Evolutionary conservation across 2,113 vertebrate species (phyloP), one percentile per base, ranked within the genome.

Genomic region (Chloroceryle aenea): DNA sequence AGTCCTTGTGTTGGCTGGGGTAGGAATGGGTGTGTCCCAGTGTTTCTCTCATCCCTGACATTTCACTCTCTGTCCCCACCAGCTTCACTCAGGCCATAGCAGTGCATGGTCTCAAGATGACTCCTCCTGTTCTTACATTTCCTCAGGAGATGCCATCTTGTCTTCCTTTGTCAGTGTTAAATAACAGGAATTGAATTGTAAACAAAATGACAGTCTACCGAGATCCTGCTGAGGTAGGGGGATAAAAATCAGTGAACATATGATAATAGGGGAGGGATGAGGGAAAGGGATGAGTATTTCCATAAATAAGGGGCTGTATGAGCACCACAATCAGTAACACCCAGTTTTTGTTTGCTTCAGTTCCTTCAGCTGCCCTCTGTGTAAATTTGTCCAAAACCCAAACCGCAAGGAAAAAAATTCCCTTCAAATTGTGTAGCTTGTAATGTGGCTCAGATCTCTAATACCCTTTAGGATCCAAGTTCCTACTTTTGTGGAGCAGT

Each of bases 81-180:
- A 63, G 22, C 14, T 80, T 59, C 30, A 2, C 50, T 81, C 0
- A 0, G 48, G 56, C 71, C 23, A 0, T 29, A 1, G n/a, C 30
- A 80, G 40, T 55, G 6, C 36, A 3, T 1, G 6, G 42, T 78
- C 42, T 34, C 64, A 45, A 43, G 34, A 59, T 3, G 67, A 36
- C 81, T 59, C 50, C 50, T 79, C 22, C 66, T 47, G 34, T 12
- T 69, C n/a, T 7, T 10, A 3, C 10, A 45, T 69, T 83, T 80
- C 59, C 30, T 27, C 21, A 29, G 71, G 36, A 72, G 36, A 79
- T 90, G 68, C 59, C 48, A 30, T 16, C 79, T 55, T 32, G 40
- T 48, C 66, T 75, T 83, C 80, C 76, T 86, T 48, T 78, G 67
- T 53, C 61, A 32, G 74, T 47, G 80, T 79, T 34, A 71, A 81